phyloP scores from a whole-genome alignment of 1,140 invertebrate species.

The Callitettix versicolor region DNA sequence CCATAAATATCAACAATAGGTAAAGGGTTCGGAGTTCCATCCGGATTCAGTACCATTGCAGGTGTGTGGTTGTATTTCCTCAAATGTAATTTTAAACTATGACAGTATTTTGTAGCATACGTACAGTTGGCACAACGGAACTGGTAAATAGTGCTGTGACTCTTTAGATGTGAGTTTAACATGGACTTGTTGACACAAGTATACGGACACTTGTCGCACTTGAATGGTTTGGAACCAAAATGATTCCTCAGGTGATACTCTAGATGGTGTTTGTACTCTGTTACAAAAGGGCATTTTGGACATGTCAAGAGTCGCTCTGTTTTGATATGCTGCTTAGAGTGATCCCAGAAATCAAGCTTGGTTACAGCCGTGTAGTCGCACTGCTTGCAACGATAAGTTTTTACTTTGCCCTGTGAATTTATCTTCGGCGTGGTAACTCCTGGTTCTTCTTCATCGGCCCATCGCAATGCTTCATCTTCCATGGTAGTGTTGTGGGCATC shows the following conservation, averaged over 20 bases:
- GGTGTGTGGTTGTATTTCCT: constrained; percentile 87
- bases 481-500: constrained; percentile 16
- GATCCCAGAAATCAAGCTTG: constrained; percentile 89
- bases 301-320: constrained; percentile 85
- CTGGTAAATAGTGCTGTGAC: constrained; percentile 93
- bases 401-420: constrained; percentile 68
- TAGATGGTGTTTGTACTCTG: constrained; percentile 96
- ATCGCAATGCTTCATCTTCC: constrained; percentile 30
- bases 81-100: constrained; percentile 91
- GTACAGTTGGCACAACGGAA: constrained; percentile 89
- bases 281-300: constrained; percentile 89
- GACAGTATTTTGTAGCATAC: constrained; percentile 98
- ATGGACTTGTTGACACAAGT: constrained; percentile 98
- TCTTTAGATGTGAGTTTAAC: constrained; percentile 97
- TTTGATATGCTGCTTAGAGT: constrained; percentile 83
- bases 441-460: constrained; percentile 50
- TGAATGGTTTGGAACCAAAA: constrained; percentile 90
- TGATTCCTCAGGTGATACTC: constrained; percentile 97
- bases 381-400: constrained; percentile 85
- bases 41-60: constrained; percentile 73
- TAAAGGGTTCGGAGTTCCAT: constrained; percentile 74
- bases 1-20: constrained; percentile 87
- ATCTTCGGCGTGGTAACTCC: constrained; percentile 55
- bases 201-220: constrained; percentile 85
- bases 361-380: constrained; percentile 75